Percentiles rank a stretch among this genome's conserved stretches.
Conservation (phyloP, 2,797 vertebrate genomes). For the Euphonia xanthogaster region DNA sequence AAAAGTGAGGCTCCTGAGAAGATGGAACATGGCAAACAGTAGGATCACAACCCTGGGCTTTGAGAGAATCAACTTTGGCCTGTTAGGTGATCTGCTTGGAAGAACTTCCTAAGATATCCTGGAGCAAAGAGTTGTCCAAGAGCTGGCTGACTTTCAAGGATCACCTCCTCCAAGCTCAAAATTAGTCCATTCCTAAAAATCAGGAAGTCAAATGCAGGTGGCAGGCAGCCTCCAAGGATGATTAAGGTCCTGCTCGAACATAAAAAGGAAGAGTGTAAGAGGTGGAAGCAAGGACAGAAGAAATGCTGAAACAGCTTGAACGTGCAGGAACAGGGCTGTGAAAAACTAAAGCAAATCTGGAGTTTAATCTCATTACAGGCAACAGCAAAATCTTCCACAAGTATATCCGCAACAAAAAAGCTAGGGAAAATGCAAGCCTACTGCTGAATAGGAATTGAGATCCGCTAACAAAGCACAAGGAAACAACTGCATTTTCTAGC, state of each 20-base stretch:
- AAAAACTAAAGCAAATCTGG: background rate
- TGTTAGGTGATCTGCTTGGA: background rate
- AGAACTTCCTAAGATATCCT: background rate
- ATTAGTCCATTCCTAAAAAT: background rate
- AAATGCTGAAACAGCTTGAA: background rate
- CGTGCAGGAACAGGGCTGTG: fast-evolving
- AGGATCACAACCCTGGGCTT: background rate
- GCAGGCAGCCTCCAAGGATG: background rate
- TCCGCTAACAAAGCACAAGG: background rate
- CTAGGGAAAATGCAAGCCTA: background rate
- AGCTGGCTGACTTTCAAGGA: background rate
- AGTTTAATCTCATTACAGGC: background rate
- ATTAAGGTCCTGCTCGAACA: background rate
- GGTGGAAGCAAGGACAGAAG: background rate
- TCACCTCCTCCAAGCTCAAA: background rate
- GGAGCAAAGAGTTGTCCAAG: background rate
- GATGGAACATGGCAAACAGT: background rate
- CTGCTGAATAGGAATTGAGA: background rate
- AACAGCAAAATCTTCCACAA: background rate
- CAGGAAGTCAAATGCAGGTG: background rate
- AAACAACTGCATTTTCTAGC: background rate
- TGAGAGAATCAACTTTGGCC: background rate
- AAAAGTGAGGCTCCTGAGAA: background rate
- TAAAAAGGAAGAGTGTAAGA: background rate
- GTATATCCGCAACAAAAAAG: background rate